Evolutionary conservation across 92 coral and sea anemone genomes (phyloP).

Genomic region (Ricordea florida): DNA sequence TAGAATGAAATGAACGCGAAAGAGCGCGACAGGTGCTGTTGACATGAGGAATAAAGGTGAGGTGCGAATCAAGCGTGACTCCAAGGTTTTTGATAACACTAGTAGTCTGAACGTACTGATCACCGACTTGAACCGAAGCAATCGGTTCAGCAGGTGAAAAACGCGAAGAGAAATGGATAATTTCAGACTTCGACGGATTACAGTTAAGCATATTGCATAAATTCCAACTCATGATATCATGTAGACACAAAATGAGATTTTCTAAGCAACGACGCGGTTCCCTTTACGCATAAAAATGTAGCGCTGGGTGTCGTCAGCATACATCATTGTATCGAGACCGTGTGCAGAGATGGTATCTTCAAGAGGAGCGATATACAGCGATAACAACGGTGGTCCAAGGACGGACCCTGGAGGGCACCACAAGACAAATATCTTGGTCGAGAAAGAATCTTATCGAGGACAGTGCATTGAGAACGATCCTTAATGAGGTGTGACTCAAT

Average conservation of each 20-base stretch:
- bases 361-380: slow-evolving; percentile 40
- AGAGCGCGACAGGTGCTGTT: too few species aligned
- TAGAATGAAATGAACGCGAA: too few species aligned
- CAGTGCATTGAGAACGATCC: slow-evolving; percentile 9
- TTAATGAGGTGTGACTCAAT: slow-evolving; percentile 10
- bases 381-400: slow-evolving; percentile 48
- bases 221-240: slow-evolving; percentile 31
- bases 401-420: slow-evolving; percentile 56
- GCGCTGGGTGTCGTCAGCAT: slow-evolving; percentile 49
- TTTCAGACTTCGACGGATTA: slow-evolving; percentile 25
- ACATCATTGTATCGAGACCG: slow-evolving; percentile 31
- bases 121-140: too few species aligned
- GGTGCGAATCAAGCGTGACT: too few species aligned
- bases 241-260: slow-evolving; percentile 15
- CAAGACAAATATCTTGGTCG: slow-evolving; percentile 1
- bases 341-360: slow-evolving; percentile 32
- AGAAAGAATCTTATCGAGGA: slow-evolving; percentile 37
- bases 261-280: slow-evolving; percentile 20
- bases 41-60: too few species aligned
- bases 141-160: too few species aligned
- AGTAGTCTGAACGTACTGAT: too few species aligned
- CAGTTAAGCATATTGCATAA: slow-evolving; percentile 20
- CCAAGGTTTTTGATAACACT: too few species aligned
- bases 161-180: too few species aligned
- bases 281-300: slow-evolving; percentile 20